Evolutionary conservation across 2,113 vertebrate species (phyloP), one percentile per base, ranked within the genome.

Genomic region (Heteronetta atricapilla): DNA sequence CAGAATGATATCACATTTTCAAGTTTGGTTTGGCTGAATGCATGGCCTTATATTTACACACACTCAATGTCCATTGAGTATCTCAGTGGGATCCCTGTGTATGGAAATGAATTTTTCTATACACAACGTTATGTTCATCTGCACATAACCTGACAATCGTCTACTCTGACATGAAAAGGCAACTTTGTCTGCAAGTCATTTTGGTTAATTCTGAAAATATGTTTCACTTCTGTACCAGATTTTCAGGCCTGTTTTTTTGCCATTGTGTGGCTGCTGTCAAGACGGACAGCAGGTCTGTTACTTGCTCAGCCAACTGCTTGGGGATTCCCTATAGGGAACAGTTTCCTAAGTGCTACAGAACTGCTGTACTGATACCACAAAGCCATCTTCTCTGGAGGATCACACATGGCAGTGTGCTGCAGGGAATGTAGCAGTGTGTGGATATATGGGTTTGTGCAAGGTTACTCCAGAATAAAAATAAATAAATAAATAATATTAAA

Each of bases 351-450:
- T 28, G 31, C 34, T 66, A 28, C 8, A 36, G 13, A 86, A 34
- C 36, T 31, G 55, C n/a, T 53, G 26, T 20, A 29, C 15, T 53
- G 15, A 56, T 42, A 66, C 66, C 74, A n/a, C 11, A 78, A 72
- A 89, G 19, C 36, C n/a, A 55, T 34, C 34, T 64, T 88, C 31
- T 63, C 74, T 63, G 42, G 12, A 36, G 3, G 9, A 7, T 50
- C 0, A 0, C 2, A 3, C 26, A 11, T 21, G 44, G n/a, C 21
- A 70, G 13, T 29, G 8, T 46, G 56, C 23, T 23, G n/a, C 28
- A 59, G 78, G 18, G 56, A 62, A 7, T 29, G 28, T 12, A 22
- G 60, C 73, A 70, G 4, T 42, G 4, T 44, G 8, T 60, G 44
- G 38, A 66, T 3, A 2, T 66, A 16, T 46, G 50, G 33, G 14